Evolutionary conservation across 2,113 vertebrate genomes (phyloP), one percentile per base, ranked within the genome.

Genomic region (Poicephalus meyeri): DNA sequence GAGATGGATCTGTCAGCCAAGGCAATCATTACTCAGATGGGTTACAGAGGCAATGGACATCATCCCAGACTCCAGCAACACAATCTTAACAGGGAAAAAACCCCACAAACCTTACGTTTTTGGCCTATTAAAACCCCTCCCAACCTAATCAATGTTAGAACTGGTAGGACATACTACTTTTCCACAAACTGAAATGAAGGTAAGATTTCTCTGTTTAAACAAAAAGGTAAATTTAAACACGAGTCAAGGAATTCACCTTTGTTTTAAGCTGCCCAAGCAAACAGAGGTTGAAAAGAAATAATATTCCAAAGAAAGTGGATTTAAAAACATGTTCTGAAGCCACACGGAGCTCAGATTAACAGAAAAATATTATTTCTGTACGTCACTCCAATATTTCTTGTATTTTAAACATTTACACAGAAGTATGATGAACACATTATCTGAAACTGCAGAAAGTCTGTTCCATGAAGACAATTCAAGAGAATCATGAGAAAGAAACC

Each of bases 51-150:
- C 39, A 41, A 0, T 7, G 12, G 35, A 53, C 16, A 68, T 13
- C 46, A 71, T 29, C n/a, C 7, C 44, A 91, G 91, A 41, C 4
- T 50, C 39, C 50, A 71, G 33, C 42, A 89, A 33, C 19, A 46
- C 14, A 24, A 26, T 47, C 35, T 33, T 44, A 33, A 26, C 4
- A 11, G 26, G 17, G 6, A 2, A 2, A 16, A 16, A 70, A 46
- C 14, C 25, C 1, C 13, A 24, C 49, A 8, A 5, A 3, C 19
- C 6, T 3, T 29, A 25, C 42, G 4, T 0, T 25, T 65, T 87
- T 50, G 10, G 15, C 35, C 33, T 52, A n/a, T 20, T 82, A 74
- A 81, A 87, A 13, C 15, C 10, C 70, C 13, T 52, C 17, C 55
- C 23, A 72, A 10, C 52, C 63, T 70, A 63, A 53, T 6, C 31